Conservation (phyloP, 2,888 invertebrate genomes). For the Pristionchus mayeri region DNA sequence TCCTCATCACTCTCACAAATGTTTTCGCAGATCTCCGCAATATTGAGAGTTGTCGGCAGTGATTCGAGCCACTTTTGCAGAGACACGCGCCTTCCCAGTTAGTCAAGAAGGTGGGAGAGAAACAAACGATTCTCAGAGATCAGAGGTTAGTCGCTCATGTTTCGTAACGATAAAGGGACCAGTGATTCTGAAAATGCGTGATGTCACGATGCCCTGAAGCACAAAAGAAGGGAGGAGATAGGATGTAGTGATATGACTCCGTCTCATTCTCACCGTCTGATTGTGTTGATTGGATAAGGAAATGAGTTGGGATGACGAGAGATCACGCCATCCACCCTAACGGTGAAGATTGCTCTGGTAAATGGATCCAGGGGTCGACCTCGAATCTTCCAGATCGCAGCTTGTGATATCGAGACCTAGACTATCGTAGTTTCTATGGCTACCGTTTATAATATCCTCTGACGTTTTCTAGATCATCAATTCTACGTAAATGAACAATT, state of each 20-base stretch:
- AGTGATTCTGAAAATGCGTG: background rate
- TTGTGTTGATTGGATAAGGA: background rate
- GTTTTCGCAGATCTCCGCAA: slow-evolving; percentile 22
- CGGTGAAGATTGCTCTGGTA: no score
- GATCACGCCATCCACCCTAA: no score
- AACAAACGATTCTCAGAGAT: background rate
- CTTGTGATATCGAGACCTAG: no score
- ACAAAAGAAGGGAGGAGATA: background rate
- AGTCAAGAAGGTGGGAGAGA: no score
- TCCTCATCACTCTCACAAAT: background rate
- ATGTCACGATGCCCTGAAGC: slow-evolving; percentile 2
- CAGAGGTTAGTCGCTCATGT: background rate
- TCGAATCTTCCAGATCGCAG: background rate
- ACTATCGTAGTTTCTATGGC: no score
- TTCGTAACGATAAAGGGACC: background rate
- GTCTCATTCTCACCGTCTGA: no score
- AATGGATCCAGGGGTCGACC: no score
- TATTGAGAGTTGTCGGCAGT: background rate
- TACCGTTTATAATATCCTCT: no score
- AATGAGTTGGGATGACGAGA: background rate
- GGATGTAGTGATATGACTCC: background rate
- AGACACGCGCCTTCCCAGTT: background rate
- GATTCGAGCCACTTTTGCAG: background rate
- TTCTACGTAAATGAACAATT: no score
- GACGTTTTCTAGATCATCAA: no score